Evolutionary conservation across 2,113 vertebrate genomes (phyloP), one percentile per base, ranked within the genome.

Genomic region (Chrysemys picta): DNA sequence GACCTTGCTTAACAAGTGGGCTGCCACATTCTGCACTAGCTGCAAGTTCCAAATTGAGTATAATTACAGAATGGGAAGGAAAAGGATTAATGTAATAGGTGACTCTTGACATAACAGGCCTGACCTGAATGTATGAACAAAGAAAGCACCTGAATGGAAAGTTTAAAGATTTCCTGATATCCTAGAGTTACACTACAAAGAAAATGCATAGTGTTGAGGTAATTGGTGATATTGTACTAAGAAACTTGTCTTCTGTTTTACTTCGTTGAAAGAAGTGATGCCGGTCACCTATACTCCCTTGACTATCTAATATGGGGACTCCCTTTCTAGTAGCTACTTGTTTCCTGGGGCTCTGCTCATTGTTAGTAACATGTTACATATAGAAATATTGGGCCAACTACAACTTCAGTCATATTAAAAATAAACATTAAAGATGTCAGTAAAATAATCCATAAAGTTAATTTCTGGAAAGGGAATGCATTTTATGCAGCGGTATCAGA

Each of bases 361-460:
- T 87, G 69, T 27, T 85, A 83, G 87, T 65, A n/a, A 38, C 62
- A 5, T 84, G 22, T 65, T 50, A 21, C 3, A 35, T 52, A 29
- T 49, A 45, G 38, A 89, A 91, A 91, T 76, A 76, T 2, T 89
- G 57, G 53, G n/a, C n/a, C 29, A 94, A 89, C 47, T 35, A 59
- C 80, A 87, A 5, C 35, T 45, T 76, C 13, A 87, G 0, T 85
- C 6, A 45, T 76, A 45, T 75, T 75, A n/a, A 38, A 72, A 72
- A 72, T 69, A 75, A 49, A 80, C 88, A 62, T 89, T 90, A 80
- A 49, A 89, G 89, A 57, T 96, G 62, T 82, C 62, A 93, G 76
- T n/a, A 35, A 95, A 88, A 54, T 96, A 25, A 85, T 93, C 4
- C 75, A 65, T 84, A 80, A 81, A 47, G n/a, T 84, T 89, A 54